Evolutionary conservation across 1,140 invertebrate genomes (phyloP).

Genomic region (Xylocopa sonorina): DNA sequence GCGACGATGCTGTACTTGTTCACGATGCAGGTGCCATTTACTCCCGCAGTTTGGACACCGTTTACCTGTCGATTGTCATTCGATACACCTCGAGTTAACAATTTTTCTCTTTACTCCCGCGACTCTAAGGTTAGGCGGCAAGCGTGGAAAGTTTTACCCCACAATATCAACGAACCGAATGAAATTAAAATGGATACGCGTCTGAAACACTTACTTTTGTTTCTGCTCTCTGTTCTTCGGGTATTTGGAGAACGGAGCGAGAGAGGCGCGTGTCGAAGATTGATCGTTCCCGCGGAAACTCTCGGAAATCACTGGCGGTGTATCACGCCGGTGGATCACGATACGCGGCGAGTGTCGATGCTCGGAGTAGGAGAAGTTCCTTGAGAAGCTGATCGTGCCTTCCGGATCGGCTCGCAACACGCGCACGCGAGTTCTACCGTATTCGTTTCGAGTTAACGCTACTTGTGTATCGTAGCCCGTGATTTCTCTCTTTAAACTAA

Average conservation of each 20-base stretch:
- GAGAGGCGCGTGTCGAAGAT: neutral
- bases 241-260: neutral
- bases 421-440: conserved; percentile 69
- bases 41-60: conserved; percentile 24
- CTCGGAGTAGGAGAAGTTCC: conserved; percentile 46
- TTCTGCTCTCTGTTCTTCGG: too few relatives aligned
- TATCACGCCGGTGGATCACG: conserved; percentile 26
- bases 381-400: conserved; percentile 65
- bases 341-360: neutral
- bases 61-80: conserved; percentile 64
- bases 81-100: conserved; percentile 61
- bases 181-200: too few relatives aligned
- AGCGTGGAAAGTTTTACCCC: too few relatives aligned
- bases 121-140: too few relatives aligned
- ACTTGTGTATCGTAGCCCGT: conserved; percentile 79
- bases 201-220: neutral
- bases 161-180: conserved; percentile 4
- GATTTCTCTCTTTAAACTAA: too few relatives aligned
- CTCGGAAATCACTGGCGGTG: conserved; percentile 37
- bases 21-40: conserved; percentile 50
- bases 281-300: conserved; percentile 32
- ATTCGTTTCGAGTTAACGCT: conserved; percentile 73
- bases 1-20: conserved; percentile 73
- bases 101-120: too few relatives aligned
- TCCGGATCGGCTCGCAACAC: conserved; percentile 67